Evolutionary conservation across 2,113 vertebrate species (phyloP), one percentile per base, ranked within the genome.

Genomic region (Pristiophorus japonicus): DNA sequence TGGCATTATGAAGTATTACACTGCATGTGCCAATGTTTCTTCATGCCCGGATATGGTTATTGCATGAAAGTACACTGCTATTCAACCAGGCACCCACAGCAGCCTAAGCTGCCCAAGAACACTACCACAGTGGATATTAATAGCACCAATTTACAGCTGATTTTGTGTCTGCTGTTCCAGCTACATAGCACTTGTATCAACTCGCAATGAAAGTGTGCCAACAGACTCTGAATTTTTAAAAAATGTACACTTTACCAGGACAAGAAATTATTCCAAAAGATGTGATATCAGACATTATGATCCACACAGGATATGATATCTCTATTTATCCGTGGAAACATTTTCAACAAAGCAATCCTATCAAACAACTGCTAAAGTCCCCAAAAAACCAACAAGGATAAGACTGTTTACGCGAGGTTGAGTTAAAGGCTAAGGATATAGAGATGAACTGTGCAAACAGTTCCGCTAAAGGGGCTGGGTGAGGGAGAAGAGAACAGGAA

Each of bases 1-100:
- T 99, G 99, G 99, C 99, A 99, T 99, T 99, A 99, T 99, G 98
- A 99, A 99, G 99, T 98, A 98, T 97, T 98, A 97, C 96, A 96
- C 97, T 95, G 97, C 97, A 97, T 97, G 97, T 98, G 97, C 97
- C 97, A 97, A 94, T 70, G 97, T 96, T 96, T 96, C 97, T 98
- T 98, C 98, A 98, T 99, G 98, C 98, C 99, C 98, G 97, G 98
- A 99, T 99, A 99, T 99, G 98, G 99, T 98, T 97, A 98, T 97
- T 97, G 97, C 97, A 97, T 97, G 98, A 98, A 97, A 97, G 98
- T 97, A 97, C 97, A 97, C 97, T 97, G 98, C 98, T 96, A 97
- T 98, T 97, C 97, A 98, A 98, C 38, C 93, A 97, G 98, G 96
- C 95, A 63, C 97, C 97, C 97, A 97, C 97, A 98, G 97, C 97